Evolutionary conservation across 2,113 vertebrate genomes (phyloP), one percentile per base, ranked within the genome.

Genomic region (Silurus asotus): DNA sequence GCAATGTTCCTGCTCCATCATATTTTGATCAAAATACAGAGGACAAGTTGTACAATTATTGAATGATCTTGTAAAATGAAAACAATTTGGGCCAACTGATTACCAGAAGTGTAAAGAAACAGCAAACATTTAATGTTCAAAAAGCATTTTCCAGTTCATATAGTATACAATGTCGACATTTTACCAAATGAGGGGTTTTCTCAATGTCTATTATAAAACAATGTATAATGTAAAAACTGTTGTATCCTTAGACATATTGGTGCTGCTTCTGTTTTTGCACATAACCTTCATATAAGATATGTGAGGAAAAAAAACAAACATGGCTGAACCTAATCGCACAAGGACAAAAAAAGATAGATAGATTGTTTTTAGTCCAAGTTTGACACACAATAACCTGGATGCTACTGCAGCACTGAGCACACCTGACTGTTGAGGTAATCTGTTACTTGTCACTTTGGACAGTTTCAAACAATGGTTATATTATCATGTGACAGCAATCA

Each of bases 401-500:
- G n/a, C 64, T 20, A 37, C 23, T 15, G 69, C 70, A 69, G 80
- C 64, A 84, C n/a, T 75, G 83, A 51, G 61, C 75, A 49, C 6
- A 83, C 75, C 87, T 78, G 87, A 83, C 56, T 76, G 69, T 53
- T 1, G 17, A 19, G 75, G 77, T 86, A 28, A 88, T 87, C 28
- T 49, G 28, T 13, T 55, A 13, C 23, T 58, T 69, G 72, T 86
- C 87, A 67, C 77, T 85, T 90, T 83, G 84, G 59, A 84, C 56
- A 62, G 87, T 90, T 89, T 86, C 19, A 45, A 84, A 89, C 77
- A 45, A 88, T 88, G 81, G 77, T 86, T 55, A 64, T 8, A 84
- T 89, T 79, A 88, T 89, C 80, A 84, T 77, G 84, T 76, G 59
- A 70, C 64, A 87, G 88, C 62, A 89, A 87, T 89, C n/a, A 79